Evolutionary conservation across 2,888 invertebrate species (phyloP).

Genomic region (Drosophila niveifrons): DNA sequence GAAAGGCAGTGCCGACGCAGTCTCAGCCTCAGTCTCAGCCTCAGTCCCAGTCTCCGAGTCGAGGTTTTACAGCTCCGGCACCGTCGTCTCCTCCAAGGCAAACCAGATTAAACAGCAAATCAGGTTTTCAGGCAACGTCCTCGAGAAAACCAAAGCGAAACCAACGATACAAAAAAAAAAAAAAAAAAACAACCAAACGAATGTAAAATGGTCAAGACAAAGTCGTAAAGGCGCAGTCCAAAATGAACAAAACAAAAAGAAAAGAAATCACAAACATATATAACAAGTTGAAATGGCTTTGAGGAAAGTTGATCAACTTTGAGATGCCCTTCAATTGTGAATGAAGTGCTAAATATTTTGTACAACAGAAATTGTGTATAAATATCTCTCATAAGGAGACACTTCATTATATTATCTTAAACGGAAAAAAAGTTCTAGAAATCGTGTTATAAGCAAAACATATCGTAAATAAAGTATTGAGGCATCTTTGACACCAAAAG

Average conservation of each 20-base stretch:
- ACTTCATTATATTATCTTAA: too few relatives aligned
- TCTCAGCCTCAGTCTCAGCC: constrained; percentile 7
- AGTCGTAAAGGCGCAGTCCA: constrained; percentile 46
- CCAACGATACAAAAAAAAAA: constrained; percentile 20
- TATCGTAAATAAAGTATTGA: too few relatives aligned
- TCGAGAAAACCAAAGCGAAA: constrained; percentile 60
- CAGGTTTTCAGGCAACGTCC: constrained; percentile 77
- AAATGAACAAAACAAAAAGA: constrained; percentile 37
- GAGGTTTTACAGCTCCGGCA: constrained; percentile 20
- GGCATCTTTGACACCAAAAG: too few relatives aligned
- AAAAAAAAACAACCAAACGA: constrained; percentile 30
- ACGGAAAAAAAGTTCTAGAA: too few relatives aligned
- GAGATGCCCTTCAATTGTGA: constrained; percentile 16
- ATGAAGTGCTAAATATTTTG: background rate
- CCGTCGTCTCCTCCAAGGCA: constrained; percentile 64
- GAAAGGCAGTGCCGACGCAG: constrained; percentile 42
- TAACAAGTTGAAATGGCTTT: constrained; percentile 16
- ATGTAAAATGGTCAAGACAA: constrained; percentile 58
- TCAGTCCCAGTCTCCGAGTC: constrained; percentile 4
- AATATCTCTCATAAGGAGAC: too few relatives aligned
- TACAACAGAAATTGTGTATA: too few relatives aligned
- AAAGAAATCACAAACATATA: constrained; percentile 25
- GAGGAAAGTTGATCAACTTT: background rate
- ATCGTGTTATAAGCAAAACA: too few relatives aligned
- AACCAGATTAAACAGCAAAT: constrained; percentile 71